Conservation (phyloP, 2,888 invertebrate genomes). For the Tetheella fluctuosa region DNA sequence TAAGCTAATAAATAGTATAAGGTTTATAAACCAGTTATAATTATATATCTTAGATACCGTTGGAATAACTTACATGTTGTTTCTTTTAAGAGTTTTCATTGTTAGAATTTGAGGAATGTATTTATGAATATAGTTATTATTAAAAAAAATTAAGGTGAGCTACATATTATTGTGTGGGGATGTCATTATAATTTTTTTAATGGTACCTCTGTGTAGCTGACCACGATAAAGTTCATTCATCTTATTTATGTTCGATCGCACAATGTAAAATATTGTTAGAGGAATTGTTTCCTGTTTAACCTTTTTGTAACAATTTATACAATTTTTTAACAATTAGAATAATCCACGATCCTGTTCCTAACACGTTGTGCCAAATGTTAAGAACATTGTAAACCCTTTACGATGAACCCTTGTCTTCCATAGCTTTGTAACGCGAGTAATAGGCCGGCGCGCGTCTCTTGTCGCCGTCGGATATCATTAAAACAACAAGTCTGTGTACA, state of each 20-base stretch:
- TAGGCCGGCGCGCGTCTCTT: conserved; percentile 45
- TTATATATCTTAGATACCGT: conserved; percentile 32
- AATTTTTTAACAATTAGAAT: conserved; percentile 34
- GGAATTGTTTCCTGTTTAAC: conserved; percentile 29
- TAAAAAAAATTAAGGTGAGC: conserved; percentile 1
- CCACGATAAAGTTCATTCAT: conserved; percentile 6
- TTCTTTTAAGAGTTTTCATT: conserved; percentile 55
- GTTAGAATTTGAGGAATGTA: conserved; percentile 61
- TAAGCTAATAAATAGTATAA: conserved; percentile 40
- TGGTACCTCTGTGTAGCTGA: conserved; percentile 4
- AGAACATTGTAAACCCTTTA: conserved; percentile 55
- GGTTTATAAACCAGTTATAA: conserved; percentile 48
- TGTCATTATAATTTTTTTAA: conserved; percentile 10
- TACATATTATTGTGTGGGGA: neutral
- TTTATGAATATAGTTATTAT: conserved; percentile 36
- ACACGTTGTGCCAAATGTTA: conserved; percentile 74
- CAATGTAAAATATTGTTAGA: conserved; percentile 29
- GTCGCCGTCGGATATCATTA: conserved; percentile 51
- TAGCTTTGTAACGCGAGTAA: conserved; percentile 57
- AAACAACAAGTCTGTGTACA: conserved; percentile 70
- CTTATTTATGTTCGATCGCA: conserved; percentile 26
- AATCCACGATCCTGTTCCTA: conserved; percentile 69
- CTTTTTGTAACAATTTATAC: conserved; percentile 39
- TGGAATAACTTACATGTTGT: conserved; percentile 38
- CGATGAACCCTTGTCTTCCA: conserved; percentile 77